phyloP scores from a whole-genome alignment of 2,797 vertebrate species.

The Halcyon badia region DNA sequence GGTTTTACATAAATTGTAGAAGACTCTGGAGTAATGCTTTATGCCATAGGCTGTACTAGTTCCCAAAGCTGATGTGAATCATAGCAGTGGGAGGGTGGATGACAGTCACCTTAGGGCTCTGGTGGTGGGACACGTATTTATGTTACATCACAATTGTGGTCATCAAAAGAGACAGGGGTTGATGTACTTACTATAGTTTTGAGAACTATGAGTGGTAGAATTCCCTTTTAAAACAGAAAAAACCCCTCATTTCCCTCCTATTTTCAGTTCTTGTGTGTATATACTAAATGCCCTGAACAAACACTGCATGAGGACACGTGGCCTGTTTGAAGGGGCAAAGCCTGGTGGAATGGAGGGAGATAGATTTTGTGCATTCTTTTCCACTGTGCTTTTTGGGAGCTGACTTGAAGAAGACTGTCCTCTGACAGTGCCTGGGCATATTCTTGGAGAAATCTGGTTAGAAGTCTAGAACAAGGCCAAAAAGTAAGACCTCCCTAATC shows the following conservation, averaged over 20 bases:
- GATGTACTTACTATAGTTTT: neutral
- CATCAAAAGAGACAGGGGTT: neutral
- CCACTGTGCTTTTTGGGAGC: neutral
- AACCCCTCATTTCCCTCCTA: neutral
- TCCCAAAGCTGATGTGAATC: neutral
- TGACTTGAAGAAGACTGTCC: neutral
- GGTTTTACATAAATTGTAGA: neutral
- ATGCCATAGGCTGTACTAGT: neutral
- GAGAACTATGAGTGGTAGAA: neutral
- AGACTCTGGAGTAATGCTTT: neutral
- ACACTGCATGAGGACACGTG: fast-evolving
- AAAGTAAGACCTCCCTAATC: neutral
- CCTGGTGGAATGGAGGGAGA: neutral
- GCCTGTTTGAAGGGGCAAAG: neutral
- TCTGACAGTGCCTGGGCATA: neutral
- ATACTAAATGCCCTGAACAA: neutral
- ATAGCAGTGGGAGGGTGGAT: neutral
- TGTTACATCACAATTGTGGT: neutral
- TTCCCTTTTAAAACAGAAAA: neutral
- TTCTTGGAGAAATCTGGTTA: neutral
- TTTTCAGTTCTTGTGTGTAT: neutral
- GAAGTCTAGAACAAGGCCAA: neutral
- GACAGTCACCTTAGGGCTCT: neutral
- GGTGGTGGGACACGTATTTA: neutral
- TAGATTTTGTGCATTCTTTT: neutral